Evolutionary conservation across 2,888 invertebrate genomes (phyloP), one percentile per base, ranked within the genome.

Genomic region (Leucozona laternaria): DNA sequence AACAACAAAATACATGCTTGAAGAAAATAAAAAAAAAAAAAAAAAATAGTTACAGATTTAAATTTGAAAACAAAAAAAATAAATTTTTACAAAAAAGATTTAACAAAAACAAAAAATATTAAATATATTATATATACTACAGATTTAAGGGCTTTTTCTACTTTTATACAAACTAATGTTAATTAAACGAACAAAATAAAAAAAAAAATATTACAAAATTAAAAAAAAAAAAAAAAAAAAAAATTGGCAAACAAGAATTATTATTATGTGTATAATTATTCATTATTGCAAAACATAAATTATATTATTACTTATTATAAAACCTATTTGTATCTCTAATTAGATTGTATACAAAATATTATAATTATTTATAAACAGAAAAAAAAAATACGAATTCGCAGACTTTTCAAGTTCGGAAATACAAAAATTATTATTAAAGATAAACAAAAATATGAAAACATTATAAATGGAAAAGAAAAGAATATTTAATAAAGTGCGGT

Each of bases 401-500:
- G 90, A 91, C 90, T 90, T 90, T 90, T 88, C 85, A 89, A 79
- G 64, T 76, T 89, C 87, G 88, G 88, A 88, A 83, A 72, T 82
- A 80, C 25, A 82, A 84, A 83, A 81, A 68, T 62, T 43, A 64
- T 43, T 73, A 73, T 78, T 79, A 86, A 75, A 81, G 31, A 72
- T 55, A 83, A 57, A 80, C 62, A 80, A 88, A 85, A 88, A 84
- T 88, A 88, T 85, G 79, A 89, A 53, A 88, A 88, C 79, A 85
- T 78, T 82, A 82, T 66, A 88, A 75, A 79, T 79, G 79, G 45
- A 70, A 75, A 75, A 72, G 40, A 64, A 57, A 58, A 77, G 45
- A 86, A 84, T 89, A 89, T 90, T 90, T 90, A 91, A 91, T 91
- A 91, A 91, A 91, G 90, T 88, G 89, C 91, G 91, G 90, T 90